Evolutionary conservation across 2,113 vertebrate species (phyloP), one percentile per base, ranked within the genome.

Genomic region (Corythoichthys haematopterus): DNA sequence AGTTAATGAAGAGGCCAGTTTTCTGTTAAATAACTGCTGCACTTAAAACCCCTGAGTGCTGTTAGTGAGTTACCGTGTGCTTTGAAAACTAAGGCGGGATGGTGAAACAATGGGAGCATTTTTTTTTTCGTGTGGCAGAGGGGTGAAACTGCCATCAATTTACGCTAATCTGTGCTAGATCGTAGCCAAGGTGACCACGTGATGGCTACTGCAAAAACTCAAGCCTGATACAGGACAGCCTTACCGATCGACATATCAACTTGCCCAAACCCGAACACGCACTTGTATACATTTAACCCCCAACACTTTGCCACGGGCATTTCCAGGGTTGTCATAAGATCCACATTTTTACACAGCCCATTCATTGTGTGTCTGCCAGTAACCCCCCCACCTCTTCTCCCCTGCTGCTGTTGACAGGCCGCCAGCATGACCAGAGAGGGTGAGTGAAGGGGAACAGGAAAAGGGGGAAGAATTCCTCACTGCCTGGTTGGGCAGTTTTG

Each of bases 311-410:
- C 69, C 66, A 86, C 64, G 65, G 68, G 36, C 62, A 53, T 55
- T 74, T 65, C 64, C 62, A 71, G 62, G 67, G 70, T 66, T 15
- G 88, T 91, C 91, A 91, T 86, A 89, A 91, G 90, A 90, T 88
- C 87, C 83, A 82, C 79, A 88, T 81, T 88, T 35, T 80, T 79
- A 69, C 84, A 91, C 88, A 92, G 88, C 71, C 69, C 75, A 71
- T 72, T 86, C 87, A 90, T 91, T 90, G 90, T 89, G 75, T 81
- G 79, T 68, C 72, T 71, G 69, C 67, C 72, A 79, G 36, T 81
- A 80, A 63, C 70, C 64, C 52, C 52, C 2, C 20, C 52, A 3
- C 3, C 38, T 4, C 58, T 64, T 4, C 59, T 45, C 66, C 2
- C 46, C 13, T 47, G 40, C 66, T 57, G 61, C 72, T 74, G 63